phyloP scores from a whole-genome alignment of 2,888 invertebrate species.

The Emmelina monodactyla region DNA sequence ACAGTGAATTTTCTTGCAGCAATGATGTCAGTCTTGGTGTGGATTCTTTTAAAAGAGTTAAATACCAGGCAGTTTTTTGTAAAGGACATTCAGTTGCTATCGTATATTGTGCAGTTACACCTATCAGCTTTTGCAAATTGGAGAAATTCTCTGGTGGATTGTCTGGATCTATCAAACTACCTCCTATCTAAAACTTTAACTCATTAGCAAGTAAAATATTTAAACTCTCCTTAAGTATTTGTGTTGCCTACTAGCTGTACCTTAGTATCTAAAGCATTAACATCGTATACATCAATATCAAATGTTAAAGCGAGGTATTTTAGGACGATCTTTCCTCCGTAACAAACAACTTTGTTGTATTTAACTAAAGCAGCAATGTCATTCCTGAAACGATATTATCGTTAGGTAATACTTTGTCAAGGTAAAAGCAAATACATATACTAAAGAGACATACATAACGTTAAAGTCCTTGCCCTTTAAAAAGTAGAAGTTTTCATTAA shows the following conservation, averaged over 20 bases:
- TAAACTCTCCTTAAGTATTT: no score
- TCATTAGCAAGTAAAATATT: no score
- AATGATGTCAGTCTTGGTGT: slow-evolving; percentile 18
- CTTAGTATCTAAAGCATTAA: no score
- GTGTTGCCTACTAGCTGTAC: no score
- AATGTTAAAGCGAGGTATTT: slow-evolving; percentile 23
- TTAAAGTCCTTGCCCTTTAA: slow-evolving; percentile 18
- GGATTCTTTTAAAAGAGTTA: slow-evolving; percentile 26
- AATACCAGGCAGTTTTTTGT: slow-evolving; percentile 39
- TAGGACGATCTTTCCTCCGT: slow-evolving; percentile 38
- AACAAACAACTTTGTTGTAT: slow-evolving; percentile 34
- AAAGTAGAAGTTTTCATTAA: slow-evolving; percentile 27
- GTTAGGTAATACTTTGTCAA: no score
- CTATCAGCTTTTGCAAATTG: slow-evolving; percentile 32
- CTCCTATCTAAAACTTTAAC: slow-evolving; percentile 37
- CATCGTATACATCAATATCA: neutral
- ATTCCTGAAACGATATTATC: neutral
- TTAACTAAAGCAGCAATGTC: slow-evolving; percentile 22
- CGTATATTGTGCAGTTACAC: slow-evolving; percentile 26
- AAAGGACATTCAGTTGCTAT: slow-evolving; percentile 31
- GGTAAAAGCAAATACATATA: no score
- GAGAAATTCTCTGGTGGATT: slow-evolving; percentile 38
- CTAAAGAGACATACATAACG: no score
- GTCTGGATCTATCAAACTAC: slow-evolving; percentile 47
- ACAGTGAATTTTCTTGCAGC: slow-evolving; percentile 30